Conservation (phyloP, 1,140 invertebrate species). For the Eupristina koningsbergeri region DNA sequence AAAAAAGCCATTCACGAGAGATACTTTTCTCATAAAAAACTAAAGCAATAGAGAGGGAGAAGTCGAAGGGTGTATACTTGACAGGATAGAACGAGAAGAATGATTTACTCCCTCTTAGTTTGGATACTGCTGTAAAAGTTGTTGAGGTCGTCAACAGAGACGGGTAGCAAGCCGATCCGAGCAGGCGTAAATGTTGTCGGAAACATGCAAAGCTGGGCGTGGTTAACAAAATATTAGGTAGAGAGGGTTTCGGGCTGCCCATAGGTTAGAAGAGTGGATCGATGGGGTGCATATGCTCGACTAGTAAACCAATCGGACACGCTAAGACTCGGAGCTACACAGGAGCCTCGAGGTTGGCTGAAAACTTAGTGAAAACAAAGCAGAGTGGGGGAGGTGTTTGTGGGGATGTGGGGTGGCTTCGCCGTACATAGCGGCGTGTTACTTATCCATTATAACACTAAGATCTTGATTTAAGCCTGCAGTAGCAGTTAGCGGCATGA, state of each 20-base stretch:
- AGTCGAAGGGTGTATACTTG: not conserved
- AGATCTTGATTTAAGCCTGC: constrained; percentile 75
- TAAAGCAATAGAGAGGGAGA: not conserved
- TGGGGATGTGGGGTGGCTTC: constrained; percentile 49
- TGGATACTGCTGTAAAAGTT: not conserved
- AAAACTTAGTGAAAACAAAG: constrained; percentile 9
- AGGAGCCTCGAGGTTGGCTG: not conserved
- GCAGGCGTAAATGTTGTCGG: constrained; percentile 50
- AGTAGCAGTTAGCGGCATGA: constrained; percentile 65
- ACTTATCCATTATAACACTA: constrained; percentile 75
- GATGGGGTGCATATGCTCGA: constrained; percentile 44
- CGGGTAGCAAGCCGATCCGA: not conserved
- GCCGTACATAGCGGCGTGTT: constrained; percentile 70
- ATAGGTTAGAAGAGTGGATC: constrained; percentile 56
- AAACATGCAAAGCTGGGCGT: constrained; percentile 59
- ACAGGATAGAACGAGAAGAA: not conserved
- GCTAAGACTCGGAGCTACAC: not conserved
- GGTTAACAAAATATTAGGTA: constrained; percentile 65
- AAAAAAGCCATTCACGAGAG: not conserved
- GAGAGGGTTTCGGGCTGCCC: constrained; percentile 59
- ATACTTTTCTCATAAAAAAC: not conserved
- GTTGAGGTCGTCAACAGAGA: too few relatives aligned
- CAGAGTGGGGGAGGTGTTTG: constrained; percentile 32
- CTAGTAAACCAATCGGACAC: constrained; percentile 40
- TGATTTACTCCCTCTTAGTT: not conserved